A percentile compares a stretch with the other conserved stretches of the same genome.
Conservation (phyloP, 2,113 vertebrate genomes). For the Echinops telfairi region DNA sequence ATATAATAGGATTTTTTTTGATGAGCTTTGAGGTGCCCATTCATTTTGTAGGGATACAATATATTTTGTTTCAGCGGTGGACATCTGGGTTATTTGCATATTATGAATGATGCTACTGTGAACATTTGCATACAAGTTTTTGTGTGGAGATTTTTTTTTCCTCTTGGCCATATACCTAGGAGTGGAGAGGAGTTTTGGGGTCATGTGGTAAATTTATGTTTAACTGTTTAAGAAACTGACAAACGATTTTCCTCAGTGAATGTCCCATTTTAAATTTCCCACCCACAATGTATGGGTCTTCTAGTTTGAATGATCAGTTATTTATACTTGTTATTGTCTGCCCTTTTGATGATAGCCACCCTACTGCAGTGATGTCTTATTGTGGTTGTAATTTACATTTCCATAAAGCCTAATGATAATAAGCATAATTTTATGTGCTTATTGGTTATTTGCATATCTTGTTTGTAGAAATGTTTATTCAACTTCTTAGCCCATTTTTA, state of each 20-base stretch:
- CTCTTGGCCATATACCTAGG: neutral
- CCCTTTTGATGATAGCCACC: neutral
- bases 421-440: neutral
- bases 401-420: neutral
- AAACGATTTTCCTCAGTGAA: neutral
- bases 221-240: conserved; percentile 34
- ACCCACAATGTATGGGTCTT: neutral
- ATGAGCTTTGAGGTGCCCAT: too few relatives aligned
- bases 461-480: neutral
- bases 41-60: neutral
- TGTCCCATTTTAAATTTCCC: neutral
- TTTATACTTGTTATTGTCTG: neutral
- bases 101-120: neutral
- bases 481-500: neutral
- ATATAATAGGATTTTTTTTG: too few relatives aligned
- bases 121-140: neutral
- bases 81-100: neutral
- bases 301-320: neutral
- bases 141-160: conserved; percentile 29
- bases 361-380: neutral
- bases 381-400: conserved; percentile 19
- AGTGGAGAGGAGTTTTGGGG: neutral
- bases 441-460: neutral
- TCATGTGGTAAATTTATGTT: neutral
- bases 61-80: neutral